phyloP scores from a whole-genome alignment of 2,113 vertebrate species.

The Cyanocitta stelleri region DNA sequence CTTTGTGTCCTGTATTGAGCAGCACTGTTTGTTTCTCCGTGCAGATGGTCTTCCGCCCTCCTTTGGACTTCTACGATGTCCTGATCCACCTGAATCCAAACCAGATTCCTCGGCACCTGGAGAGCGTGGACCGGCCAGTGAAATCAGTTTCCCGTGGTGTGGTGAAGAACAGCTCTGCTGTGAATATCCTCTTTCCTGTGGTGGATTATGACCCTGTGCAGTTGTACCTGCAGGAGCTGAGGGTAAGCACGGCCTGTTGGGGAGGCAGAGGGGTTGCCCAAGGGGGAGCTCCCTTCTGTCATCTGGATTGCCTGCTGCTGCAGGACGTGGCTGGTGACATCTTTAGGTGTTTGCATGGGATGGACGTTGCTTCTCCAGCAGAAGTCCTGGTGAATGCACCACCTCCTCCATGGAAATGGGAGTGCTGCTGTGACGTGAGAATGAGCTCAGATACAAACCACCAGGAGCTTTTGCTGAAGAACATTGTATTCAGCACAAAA shows the following conservation, averaged over 20 bases:
- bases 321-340: neutral
- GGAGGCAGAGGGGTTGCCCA: too few species aligned
- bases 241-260: slow-evolving; percentile 65
- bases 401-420: neutral
- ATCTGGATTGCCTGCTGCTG: neutral
- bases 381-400: neutral
- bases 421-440: neutral
- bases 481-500: neutral
- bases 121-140: slow-evolving; percentile 77
- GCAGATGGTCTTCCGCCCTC: slow-evolving; percentile 89
- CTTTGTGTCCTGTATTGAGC: neutral
- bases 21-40: neutral
- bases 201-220: slow-evolving; percentile 87
- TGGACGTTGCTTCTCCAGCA: neutral
- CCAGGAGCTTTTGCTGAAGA: neutral
- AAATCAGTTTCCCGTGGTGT: slow-evolving; percentile 76
- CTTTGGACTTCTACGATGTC: slow-evolving; percentile 87
- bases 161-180: neutral
- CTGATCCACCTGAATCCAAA: slow-evolving; percentile 84
- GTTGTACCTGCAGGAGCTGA: slow-evolving; percentile 84
- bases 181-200: slow-evolving; percentile 78
- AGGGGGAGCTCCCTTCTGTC: neutral
- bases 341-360: neutral
- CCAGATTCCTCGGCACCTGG: slow-evolving; percentile 83
- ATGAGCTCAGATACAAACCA: neutral